Percentiles rank a stretch among this genome's conserved stretches.
These are phyloP conservation scores for Drosophila lini DNA, from an alignment of 1,140 invertebrate species.

Conservation along the genomic window DNA sequence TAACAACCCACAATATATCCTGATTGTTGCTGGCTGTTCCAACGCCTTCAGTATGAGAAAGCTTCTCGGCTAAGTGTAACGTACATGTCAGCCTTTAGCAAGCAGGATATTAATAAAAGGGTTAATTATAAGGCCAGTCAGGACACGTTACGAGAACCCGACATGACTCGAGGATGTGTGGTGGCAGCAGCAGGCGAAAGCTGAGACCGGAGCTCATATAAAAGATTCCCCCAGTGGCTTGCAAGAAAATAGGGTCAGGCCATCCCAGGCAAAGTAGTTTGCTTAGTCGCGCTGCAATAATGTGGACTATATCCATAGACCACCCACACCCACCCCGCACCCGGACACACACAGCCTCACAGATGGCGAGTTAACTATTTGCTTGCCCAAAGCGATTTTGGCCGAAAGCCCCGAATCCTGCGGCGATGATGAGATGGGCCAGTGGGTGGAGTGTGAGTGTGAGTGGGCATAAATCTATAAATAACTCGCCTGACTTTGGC, in stretches of 20 bases:
- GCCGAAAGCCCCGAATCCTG: slow-evolving; percentile 28
- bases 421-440: slow-evolving; percentile 24
- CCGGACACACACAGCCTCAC: background rate
- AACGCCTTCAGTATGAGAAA: background rate
- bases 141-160: slow-evolving; percentile 18
- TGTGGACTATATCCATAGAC: slow-evolving; percentile 41
- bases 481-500: slow-evolving; percentile 37
- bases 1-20: slow-evolving; percentile 10
- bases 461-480: slow-evolving; percentile 66
- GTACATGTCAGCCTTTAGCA: slow-evolving; percentile 2
- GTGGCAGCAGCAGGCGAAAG: background rate
- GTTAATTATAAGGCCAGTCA: slow-evolving; percentile 67
- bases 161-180: slow-evolving; percentile 14
- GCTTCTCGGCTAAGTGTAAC: slow-evolving; percentile 8
- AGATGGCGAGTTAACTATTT: slow-evolving; percentile 61
- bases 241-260: slow-evolving; percentile 37
- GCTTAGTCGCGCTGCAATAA: slow-evolving; percentile 64
- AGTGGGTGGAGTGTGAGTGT: slow-evolving; percentile 3
- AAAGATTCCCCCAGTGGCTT: slow-evolving; percentile 29
- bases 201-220: slow-evolving; percentile 6
- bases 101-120: slow-evolving; percentile 62
- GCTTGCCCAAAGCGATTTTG: slow-evolving; percentile 60
- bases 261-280: slow-evolving; percentile 56
- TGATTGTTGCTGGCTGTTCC: background rate
- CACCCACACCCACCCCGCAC: slow-evolving; percentile 9